A percentile compares a stretch with the other conserved stretches of the same genome.
phyloP scores from a whole-genome alignment of 2,113 vertebrate genomes.

The Sylvietta virens region DNA sequence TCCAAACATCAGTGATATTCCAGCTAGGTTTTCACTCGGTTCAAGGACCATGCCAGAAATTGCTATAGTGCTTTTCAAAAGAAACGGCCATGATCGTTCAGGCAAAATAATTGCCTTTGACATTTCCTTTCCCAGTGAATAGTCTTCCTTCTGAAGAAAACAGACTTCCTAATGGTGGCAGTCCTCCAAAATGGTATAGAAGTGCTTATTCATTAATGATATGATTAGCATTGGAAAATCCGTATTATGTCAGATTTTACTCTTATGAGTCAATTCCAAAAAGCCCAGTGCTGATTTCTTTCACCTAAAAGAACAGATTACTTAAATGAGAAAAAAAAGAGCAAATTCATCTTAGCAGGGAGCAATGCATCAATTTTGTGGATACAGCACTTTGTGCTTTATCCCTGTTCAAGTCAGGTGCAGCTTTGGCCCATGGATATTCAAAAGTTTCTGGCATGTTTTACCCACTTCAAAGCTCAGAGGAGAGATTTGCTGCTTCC shows the following conservation, averaged over 20 bases:
- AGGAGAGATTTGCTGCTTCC: neutral
- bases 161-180: slow-evolving; percentile 3
- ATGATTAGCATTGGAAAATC: neutral
- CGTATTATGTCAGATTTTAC: neutral
- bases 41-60: neutral
- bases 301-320: neutral
- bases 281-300: neutral
- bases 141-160: neutral
- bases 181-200: slow-evolving; percentile 12
- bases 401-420: neutral
- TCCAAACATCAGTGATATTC: neutral
- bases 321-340: neutral
- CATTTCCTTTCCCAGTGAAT: slow-evolving; percentile 10
- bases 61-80: slow-evolving; percentile 3
- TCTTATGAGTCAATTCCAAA: neutral
- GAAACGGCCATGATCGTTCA: neutral
- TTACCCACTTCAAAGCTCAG: neutral
- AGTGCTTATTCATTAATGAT: slow-evolving; percentile 1
- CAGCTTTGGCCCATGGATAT: neutral
- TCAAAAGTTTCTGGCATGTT: accelerated
- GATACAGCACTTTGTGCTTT: neutral
- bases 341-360: neutral
- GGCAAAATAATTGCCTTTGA: slow-evolving; percentile 22
- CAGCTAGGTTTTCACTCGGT: neutral
- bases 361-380: neutral